Conservation (phyloP, 1,140 invertebrate genomes). For the Scaptomyza pallida region DNA sequence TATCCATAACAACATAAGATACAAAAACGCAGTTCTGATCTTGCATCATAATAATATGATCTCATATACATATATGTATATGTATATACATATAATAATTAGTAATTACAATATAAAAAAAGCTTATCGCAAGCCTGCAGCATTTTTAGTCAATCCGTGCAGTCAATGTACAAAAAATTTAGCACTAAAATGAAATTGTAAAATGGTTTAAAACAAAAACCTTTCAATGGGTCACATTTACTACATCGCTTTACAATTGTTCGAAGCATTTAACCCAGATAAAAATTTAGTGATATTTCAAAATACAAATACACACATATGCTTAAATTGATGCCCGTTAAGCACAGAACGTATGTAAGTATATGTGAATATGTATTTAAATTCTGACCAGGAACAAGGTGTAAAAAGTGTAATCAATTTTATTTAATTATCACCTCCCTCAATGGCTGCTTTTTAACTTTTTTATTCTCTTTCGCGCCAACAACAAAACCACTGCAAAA, state of each 20-base stretch:
- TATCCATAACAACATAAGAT: slow-evolving; percentile 25
- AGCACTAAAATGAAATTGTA: not conserved
- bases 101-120: slow-evolving; percentile 17
- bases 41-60: slow-evolving; percentile 27
- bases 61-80: too few species aligned
- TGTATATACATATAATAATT: too few species aligned
- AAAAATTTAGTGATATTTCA: not conserved
- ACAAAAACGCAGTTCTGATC: slow-evolving; percentile 6
- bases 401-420: slow-evolving; percentile 26
- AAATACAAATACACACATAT: slow-evolving; percentile 12
- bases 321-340: slow-evolving; percentile 2
- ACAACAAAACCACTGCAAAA: slow-evolving; percentile 21
- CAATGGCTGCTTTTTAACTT: not conserved
- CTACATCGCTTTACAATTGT: slow-evolving; percentile 6
- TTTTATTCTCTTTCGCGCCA: not conserved
- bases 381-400: slow-evolving; percentile 1
- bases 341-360: not conserved
- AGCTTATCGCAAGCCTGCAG: slow-evolving; percentile 31
- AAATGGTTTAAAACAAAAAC: not conserved
- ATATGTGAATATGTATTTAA: not conserved
- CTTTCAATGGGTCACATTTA: too few species aligned
- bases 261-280: not conserved
- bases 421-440: slow-evolving; percentile 15
- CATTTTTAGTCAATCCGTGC: slow-evolving; percentile 1
- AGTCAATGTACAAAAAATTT: slow-evolving; percentile 22